Percentiles rank a stretch among this genome's conserved stretches.
Conservation (phyloP, 2,797 vertebrate species). For the Poeciliopsis presidionis region DNA sequence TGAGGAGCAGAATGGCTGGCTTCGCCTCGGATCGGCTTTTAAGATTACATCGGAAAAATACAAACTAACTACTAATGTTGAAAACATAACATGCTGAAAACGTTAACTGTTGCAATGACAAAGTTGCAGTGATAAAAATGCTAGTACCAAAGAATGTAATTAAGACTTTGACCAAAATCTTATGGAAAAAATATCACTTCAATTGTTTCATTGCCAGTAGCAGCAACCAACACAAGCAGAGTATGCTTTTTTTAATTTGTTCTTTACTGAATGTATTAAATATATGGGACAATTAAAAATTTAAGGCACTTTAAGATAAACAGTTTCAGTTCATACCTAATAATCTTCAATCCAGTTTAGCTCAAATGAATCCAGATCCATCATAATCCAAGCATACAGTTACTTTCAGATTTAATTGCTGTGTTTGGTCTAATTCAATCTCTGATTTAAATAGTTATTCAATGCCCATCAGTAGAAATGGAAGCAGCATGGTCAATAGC, state of each 20-base stretch:
- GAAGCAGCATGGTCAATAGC: not conserved
- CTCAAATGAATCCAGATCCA: not conserved
- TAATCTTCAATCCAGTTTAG: not conserved
- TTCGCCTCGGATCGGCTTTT: slow-evolving; percentile 9
- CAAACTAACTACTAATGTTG: not conserved
- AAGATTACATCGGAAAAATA: not conserved
- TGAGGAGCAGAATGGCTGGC: slow-evolving; percentile 22
- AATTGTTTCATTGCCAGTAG: not conserved
- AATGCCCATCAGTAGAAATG: too few species aligned
- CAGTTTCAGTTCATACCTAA: not conserved
- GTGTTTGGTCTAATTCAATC: not conserved
- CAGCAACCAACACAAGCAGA: not conserved
- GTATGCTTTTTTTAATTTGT: not conserved
- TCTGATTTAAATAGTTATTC: not conserved
- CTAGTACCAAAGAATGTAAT: not conserved
- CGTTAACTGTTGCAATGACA: not conserved
- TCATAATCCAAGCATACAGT: not conserved
- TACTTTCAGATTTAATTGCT: not conserved
- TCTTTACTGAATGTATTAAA: not conserved
- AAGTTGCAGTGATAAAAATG: not conserved
- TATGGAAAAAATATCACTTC: not conserved
- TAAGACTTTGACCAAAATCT: not conserved
- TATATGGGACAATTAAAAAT: not conserved
- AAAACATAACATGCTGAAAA: not conserved
- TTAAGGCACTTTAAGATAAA: not conserved